Base-by-base conservation (phyloP, 2,888 invertebrate species). In the Cryptus viduatorius region DNA sequence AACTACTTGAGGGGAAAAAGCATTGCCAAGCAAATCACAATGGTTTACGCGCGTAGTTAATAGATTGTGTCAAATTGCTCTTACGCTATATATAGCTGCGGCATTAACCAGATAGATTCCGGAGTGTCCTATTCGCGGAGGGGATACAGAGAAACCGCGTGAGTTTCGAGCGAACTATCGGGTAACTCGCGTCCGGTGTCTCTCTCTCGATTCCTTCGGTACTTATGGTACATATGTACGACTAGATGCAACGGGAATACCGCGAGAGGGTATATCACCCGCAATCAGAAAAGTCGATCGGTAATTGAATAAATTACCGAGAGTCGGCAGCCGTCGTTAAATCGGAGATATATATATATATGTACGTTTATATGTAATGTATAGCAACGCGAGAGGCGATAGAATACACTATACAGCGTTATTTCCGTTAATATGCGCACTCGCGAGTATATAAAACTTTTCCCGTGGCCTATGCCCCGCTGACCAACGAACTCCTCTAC, bases 271-370 rank as follows among this genome's bases (percentile, higher is more conserved):
- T 79, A 84, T 87, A 87, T 87, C 87, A 85, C 85, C 71, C 82
- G 82, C 82, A 89, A 91, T 91, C 91, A 90, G 89, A 91, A 91
- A 90, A 91, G 84, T 90, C 89, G 89, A 91, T 91, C 91, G 89
- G 83, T 87, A 84, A 91, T 91, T 89, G 90, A 91, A 91, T 90
- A 90, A 90, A 91, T 90, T 90, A 89, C 89, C 87, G 56, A 81
- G 83, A 76, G 72, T 46, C 76, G 77, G 12, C 59, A 53, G 64
- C 48, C 71, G 69, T 10, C 37, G 68, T 16, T 67, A 72, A 24
- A 72, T 75, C 85, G 59, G 76, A 83, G 76, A 83, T 83, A 85
- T 69, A 80, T 48, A 82, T 83, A 83, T 8, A 56, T 56, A 53
- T 10, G 8, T 19, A 10, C 44, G 44, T 71, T 24, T 59, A 59